These are phyloP conservation scores for Heteractis magnifica DNA, from an alignment of 92 coral and sea anemone species.

Conservation along the genomic window DNA sequence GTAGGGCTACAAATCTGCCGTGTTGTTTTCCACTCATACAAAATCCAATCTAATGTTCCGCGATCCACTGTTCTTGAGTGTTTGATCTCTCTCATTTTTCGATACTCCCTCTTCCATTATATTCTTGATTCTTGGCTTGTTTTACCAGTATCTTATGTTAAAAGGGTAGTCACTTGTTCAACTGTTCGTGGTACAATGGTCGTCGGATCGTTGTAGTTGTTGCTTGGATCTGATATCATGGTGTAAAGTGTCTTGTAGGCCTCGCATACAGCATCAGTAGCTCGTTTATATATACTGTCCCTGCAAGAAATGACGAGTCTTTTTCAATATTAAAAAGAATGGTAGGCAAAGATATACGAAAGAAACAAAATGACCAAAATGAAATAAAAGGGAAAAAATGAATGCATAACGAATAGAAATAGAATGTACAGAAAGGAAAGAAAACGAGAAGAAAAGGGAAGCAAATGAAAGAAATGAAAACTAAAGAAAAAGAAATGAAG, in stretches of 20 bases:
- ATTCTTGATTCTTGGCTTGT: background rate
- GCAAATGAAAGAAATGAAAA: background rate
- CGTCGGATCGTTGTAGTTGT: slow-evolving; percentile 77
- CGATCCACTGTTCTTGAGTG: too few species aligned
- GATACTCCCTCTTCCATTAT: too few species aligned
- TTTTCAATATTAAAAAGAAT: too few species aligned
- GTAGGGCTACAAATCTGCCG: too few species aligned
- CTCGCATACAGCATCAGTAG: slow-evolving; percentile 90
- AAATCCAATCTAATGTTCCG: too few species aligned
- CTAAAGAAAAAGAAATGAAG: background rate
- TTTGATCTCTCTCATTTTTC: too few species aligned
- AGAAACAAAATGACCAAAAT: too few species aligned
- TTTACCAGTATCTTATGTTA: slow-evolving; percentile 52
- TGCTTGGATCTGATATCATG: slow-evolving; percentile 72
- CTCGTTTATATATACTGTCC: slow-evolving; percentile 94
- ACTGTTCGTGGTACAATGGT: slow-evolving; percentile 86
- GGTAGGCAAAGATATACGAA: too few species aligned
- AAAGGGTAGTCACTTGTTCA: slow-evolving; percentile 88
- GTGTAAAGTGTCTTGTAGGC: slow-evolving; percentile 77
- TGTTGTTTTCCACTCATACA: too few species aligned
- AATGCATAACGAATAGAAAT: too few species aligned
- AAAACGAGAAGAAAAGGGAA: background rate
- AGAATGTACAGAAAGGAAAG: background rate
- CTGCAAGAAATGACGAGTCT: slow-evolving; percentile 22
- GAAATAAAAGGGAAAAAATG: too few species aligned